A percentile compares a stretch with the other conserved stretches of the same genome.
Evolutionary conservation across 1,140 invertebrate species (phyloP).

Genomic region (Probaryconus sp.): DNA sequence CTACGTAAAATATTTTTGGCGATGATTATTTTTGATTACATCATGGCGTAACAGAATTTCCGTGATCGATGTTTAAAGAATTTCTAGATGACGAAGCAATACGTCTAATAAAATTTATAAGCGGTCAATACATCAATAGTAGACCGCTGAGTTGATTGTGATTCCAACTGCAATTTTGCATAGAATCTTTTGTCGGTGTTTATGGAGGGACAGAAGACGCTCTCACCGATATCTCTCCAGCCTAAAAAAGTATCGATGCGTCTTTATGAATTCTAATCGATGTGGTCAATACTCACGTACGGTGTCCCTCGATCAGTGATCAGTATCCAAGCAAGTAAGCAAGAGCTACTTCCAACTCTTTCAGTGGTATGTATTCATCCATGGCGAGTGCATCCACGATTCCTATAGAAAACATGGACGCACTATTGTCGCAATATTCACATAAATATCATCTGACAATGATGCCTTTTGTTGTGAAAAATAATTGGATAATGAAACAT

Average conservation of each 20-base stretch:
- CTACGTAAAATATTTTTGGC: too few species aligned
- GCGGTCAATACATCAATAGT: too few species aligned
- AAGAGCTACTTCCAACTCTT: slow-evolving; percentile 51
- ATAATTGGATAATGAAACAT: slow-evolving; percentile 25
- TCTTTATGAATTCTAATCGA: slow-evolving; percentile 64
- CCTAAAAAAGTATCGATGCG: slow-evolving; percentile 61
- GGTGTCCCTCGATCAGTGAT: slow-evolving; percentile 37
- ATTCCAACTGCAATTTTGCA: slow-evolving; percentile 8
- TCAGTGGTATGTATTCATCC: slow-evolving; percentile 50
- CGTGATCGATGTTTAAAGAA: too few species aligned
- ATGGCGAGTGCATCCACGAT: slow-evolving; percentile 42
- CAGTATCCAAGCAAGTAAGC: slow-evolving; percentile 29
- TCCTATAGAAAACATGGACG: slow-evolving; percentile 40
- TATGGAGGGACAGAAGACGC: slow-evolving; percentile 13
- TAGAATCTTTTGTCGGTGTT: slow-evolving; percentile 39
- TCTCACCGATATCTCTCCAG: slow-evolving; percentile 54
- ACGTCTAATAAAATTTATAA: too few species aligned
- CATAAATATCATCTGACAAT: slow-evolving; percentile 41
- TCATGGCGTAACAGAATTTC: too few species aligned
- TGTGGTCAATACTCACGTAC: slow-evolving; percentile 38
- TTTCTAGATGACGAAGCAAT: too few species aligned
- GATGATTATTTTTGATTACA: too few species aligned
- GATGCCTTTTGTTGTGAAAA: slow-evolving; percentile 42
- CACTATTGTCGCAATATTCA: slow-evolving; percentile 20
- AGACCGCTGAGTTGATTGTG: too few species aligned